Evolutionary conservation across 2,113 vertebrate species (phyloP).

Genomic region (Ailuropoda melanoleuca): DNA sequence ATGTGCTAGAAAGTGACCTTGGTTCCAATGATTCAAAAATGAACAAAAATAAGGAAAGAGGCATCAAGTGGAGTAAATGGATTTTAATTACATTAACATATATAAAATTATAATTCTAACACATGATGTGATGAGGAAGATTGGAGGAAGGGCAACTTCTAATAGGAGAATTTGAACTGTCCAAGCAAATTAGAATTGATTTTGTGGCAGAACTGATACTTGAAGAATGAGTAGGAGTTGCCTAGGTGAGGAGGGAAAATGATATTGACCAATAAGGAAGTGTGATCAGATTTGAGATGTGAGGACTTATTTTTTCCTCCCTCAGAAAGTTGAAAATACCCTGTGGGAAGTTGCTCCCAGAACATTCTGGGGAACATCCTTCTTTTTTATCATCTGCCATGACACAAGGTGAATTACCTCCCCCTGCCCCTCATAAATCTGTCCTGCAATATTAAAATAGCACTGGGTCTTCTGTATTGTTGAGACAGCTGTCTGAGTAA

Average conservation of each 20-base stretch:
- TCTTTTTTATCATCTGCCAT: background rate
- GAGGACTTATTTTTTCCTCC: background rate
- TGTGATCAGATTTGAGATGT: background rate
- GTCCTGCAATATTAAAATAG: background rate
- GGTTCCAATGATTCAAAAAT: background rate
- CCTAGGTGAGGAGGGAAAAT: background rate
- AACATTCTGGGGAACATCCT: background rate
- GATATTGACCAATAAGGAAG: background rate
- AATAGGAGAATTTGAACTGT: background rate
- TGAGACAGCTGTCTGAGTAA: background rate
- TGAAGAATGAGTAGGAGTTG: background rate
- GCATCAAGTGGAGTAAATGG: background rate
- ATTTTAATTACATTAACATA: background rate
- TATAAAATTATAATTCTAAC: background rate
- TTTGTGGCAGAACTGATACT: background rate
- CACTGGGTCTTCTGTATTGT: background rate
- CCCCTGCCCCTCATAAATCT: background rate
- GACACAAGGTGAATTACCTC: background rate
- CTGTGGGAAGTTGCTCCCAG: background rate
- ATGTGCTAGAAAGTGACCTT: background rate
- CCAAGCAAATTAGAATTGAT: background rate
- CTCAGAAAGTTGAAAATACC: background rate
- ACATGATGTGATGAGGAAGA: background rate
- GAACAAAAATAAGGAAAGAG: background rate
- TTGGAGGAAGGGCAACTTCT: background rate